Evolutionary conservation across 2,113 vertebrate species (phyloP), one percentile per base, ranked within the genome.

Genomic region (Gymnarchus niloticus): DNA sequence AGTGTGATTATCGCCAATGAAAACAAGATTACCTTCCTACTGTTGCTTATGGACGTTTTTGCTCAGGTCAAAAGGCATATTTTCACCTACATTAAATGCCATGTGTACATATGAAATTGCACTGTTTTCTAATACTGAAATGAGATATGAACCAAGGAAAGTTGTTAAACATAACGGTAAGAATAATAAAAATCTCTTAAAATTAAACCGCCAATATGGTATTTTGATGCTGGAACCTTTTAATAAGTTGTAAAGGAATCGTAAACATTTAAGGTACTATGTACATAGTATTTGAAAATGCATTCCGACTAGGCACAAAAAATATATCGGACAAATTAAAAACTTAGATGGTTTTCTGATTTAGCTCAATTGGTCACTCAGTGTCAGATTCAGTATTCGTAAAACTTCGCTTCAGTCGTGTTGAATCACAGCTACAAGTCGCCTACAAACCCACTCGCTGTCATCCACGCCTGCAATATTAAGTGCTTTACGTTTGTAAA

Each of bases 41-140:
- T 83, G 73, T 89, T 87, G 89, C 89, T 85, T 86, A 90, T 85
- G 90, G 88, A 92, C 86, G 91, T 90, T 87, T 93, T 95, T 92
- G 91, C 93, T 95, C 95, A 93, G 93, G 94, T 94, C 94, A 89
- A 90, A 90, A 90, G 91, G 88, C 91, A 91, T 91, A 90, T 93
- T 92, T 91, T 88, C 91, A 89, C 87, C 89, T 90, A 91, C 89
- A 93, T 90, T 86, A 81, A 78, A 87, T 87, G 84, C 49, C 33
- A 76, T 91, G 88, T 92, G 89, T 92, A 93, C 89, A 89, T 85
- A 88, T 92, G 90, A 90, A 92, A 93, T 93, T 94, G 92, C 91
- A 94, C 94, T 93, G 90, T 91, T 93, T 93, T 91, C 85, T 85
- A 88, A 90, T 91, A 81, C 90, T 85, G 90, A 88, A 93, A 9